Percentiles rank a stretch among this genome's conserved stretches.
Conservation (phyloP, 2,888 invertebrate species). For the Andrena minutula region DNA sequence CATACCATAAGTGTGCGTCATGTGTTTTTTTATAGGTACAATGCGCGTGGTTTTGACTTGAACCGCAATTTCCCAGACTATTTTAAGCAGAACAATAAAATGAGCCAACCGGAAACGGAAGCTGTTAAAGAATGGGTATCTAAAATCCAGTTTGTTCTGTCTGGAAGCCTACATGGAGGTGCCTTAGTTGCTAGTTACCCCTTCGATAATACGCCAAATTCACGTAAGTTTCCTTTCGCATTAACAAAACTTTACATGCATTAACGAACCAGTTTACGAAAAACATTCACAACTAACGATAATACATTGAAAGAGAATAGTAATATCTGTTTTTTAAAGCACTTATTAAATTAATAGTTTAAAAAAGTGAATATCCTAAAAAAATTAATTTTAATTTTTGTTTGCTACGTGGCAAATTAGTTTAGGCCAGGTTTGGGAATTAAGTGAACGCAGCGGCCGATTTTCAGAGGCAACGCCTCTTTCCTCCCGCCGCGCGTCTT, state of each 20-base stretch:
- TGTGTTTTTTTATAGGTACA: conserved; percentile 87
- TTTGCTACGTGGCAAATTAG: conserved; percentile 1
- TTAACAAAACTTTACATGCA: background rate
- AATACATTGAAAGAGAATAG: no score
- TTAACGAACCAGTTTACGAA: background rate
- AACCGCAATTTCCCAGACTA: conserved; percentile 99
- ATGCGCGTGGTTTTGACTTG: conserved; percentile 95
- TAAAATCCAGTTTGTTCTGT: conserved; percentile 96
- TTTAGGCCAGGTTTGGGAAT: no score
- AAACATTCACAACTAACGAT: background rate
- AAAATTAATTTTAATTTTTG: background rate
- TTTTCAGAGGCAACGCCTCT: no score
- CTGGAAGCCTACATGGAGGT: conserved; percentile 97
- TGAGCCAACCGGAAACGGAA: conserved; percentile 97
- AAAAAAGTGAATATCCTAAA: no score
- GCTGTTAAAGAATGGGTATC: conserved; percentile 97
- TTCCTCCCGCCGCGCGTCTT: no score
- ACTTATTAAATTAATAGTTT: no score
- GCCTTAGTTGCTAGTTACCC: conserved; percentile 98
- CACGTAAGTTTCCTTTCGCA: conserved; percentile 89
- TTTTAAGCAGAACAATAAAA: conserved; percentile 94
- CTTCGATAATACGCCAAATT: conserved; percentile 97
- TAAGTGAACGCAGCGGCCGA: no score
- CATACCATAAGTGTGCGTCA: no score
- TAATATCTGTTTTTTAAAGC: no score